These are phyloP conservation scores for Anagyrus pseudococci DNA, from an alignment of 2,888 invertebrate genomes.

Conservation along the genomic window DNA sequence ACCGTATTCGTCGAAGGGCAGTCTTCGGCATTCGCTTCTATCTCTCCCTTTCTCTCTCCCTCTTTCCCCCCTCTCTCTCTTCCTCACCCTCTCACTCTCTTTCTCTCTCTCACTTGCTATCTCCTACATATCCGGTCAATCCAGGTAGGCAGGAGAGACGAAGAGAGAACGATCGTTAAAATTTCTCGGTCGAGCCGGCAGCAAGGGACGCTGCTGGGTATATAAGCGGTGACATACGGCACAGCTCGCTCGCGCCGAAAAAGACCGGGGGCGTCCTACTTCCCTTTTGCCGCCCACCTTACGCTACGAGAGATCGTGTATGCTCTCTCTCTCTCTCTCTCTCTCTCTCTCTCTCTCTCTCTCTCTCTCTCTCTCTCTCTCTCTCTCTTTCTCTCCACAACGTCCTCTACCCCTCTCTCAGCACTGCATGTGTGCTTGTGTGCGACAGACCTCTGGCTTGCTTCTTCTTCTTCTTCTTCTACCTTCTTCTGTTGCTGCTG, in stretches of 20 bases:
- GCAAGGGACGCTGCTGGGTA: constrained; percentile 36
- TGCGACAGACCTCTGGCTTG: constrained; percentile 29
- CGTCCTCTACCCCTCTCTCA: constrained; percentile 31
- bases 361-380: constrained; percentile 6
- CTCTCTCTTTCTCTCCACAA: background rate
- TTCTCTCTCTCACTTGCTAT: constrained; percentile 40
- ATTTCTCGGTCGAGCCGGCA: constrained; percentile 47
- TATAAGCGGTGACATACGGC: constrained; percentile 44
- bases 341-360: constrained; percentile 28
- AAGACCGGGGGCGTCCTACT: constrained; percentile 48
- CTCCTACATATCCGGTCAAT: constrained; percentile 36
- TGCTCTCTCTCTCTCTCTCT: constrained; percentile 30
- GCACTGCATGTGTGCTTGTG: constrained; percentile 13
- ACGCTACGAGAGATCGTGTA: constrained; percentile 16
- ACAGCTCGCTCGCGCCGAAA: constrained; percentile 36
- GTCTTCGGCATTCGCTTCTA: constrained; percentile 47
- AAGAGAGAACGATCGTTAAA: constrained; percentile 53
- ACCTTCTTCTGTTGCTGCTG: background rate
- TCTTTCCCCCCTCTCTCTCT: too few species aligned
- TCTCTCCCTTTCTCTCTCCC: constrained; percentile 39
- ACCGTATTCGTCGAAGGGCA: constrained; percentile 44
- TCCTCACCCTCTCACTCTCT: constrained; percentile 38
- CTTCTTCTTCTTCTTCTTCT: constrained; percentile 23
- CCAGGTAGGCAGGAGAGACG: constrained; percentile 48
- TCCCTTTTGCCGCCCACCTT: constrained; percentile 42